phyloP scores from a whole-genome alignment of 2,113 vertebrate genomes.

The Limnothrissa miodon region DNA sequence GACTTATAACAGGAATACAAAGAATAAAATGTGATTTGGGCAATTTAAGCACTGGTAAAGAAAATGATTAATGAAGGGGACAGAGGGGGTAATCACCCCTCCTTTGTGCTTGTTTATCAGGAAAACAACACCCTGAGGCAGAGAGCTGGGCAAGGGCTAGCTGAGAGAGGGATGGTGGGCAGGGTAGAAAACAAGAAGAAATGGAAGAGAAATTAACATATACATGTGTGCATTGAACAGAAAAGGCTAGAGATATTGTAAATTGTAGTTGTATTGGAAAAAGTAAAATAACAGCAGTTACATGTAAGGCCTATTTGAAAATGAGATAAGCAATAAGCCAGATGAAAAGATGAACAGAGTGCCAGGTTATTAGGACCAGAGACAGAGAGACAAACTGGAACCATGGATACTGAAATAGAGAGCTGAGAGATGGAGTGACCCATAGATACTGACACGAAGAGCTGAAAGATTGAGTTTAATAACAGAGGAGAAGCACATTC shows the following conservation, averaged over 20 bases:
- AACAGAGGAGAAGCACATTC: no score
- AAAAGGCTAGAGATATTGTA: background rate
- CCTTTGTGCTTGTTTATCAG: conserved; percentile 29
- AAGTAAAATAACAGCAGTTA: no score
- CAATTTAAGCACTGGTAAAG: background rate
- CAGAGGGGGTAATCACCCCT: conserved; percentile 30
- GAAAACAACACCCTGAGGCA: conserved; percentile 13
- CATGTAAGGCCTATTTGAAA: no score
- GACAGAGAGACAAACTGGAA: no score
- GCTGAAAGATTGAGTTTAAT: no score
- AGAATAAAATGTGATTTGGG: background rate
- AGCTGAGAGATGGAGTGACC: background rate
- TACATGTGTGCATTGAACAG: background rate
- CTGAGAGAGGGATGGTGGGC: background rate
- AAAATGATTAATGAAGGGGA: background rate
- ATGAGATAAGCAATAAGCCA: no score
- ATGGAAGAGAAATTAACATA: background rate
- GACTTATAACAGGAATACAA: background rate
- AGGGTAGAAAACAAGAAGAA: conserved; percentile 14
- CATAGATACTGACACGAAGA: no score
- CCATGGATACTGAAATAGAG: no score
- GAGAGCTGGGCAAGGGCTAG: background rate
- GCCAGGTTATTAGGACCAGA: no score
- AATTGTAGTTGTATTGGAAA: no score
- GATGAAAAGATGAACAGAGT: no score